Evolutionary conservation across 2,113 vertebrate genomes (phyloP), one percentile per base, ranked within the genome.

Genomic region (Macrotis lagotis): DNA sequence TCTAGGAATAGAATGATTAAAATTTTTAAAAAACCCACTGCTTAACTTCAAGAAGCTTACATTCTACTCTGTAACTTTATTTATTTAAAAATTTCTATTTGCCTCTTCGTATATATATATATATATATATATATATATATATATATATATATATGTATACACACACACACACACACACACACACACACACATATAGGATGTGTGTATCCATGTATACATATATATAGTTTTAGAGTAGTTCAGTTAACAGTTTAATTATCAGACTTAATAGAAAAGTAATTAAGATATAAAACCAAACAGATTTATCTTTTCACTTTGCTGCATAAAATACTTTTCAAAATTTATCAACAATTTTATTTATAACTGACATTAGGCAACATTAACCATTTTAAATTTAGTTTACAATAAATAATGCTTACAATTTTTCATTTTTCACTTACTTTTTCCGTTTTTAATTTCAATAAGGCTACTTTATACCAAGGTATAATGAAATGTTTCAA

Each of bases 391-490:
- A 44, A 83, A 44, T 83, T 83, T 83, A 83, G 37, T 44, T 83
- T 22, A 83, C 4, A n/a, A 74, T n/a, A 25, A 59, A 93, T 55
- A 51, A 31, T 51, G 59, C 22, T 97, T 92, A 52, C 8, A 91
- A 91, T 51, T 9, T 9, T 50, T 66, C 49, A 91, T 28, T 49
- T 93, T 91, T 28, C 55, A 51, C 51, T 66, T 51, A 24, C 24
- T 93, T 9, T 89, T 55, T 93, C 12, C 93, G 44, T n/a, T 94
- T 96, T 95, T 25, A 94, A 49, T 11, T 95, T 92, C 94, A 26
- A 22, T 93, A 96, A 51, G 22, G 74, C 48, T 8, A 53, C 91
- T 96, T 51, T 59, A 53, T 93, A 91, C 52, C 8, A 94, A 8
- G 88, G 74, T 51, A 93, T 6, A 89, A 0, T 10, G 59, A 95